A percentile compares a stretch with the other conserved stretches of the same genome.
Evolutionary conservation across 2,797 vertebrate species (phyloP).

Genomic region (Pseudochirops corinnae): DNA sequence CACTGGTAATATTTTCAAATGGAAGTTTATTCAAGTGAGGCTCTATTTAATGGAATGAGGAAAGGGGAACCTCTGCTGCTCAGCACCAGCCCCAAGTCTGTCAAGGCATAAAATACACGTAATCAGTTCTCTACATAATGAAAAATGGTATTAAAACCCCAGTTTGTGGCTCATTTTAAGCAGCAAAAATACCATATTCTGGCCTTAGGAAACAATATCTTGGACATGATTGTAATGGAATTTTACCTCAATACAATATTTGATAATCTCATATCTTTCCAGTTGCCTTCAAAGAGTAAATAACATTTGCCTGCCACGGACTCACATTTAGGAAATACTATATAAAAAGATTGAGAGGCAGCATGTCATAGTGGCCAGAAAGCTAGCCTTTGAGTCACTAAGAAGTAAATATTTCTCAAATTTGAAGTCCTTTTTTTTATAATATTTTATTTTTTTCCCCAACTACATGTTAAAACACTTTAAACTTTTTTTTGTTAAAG

Average conservation of each 20-base stretch:
- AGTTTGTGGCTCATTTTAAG: background rate
- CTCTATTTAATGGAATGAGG: background rate
- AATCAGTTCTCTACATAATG: background rate
- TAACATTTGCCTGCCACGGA: background rate
- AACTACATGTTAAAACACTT: background rate
- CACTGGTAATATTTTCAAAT: background rate
- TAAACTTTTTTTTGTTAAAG: background rate
- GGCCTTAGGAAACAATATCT: background rate
- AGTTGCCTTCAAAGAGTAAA: constrained; percentile 3
- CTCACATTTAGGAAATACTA: background rate
- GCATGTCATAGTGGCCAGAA: background rate
- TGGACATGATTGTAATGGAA: background rate
- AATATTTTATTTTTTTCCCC: background rate
- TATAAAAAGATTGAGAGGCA: background rate
- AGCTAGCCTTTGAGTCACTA: background rate
- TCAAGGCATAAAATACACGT: background rate
- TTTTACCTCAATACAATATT: background rate
- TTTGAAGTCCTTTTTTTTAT: background rate
- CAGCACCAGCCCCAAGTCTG: background rate
- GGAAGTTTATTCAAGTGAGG: background rate
- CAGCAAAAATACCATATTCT: background rate
- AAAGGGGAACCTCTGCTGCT: background rate
- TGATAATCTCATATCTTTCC: background rate
- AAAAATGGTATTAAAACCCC: background rate
- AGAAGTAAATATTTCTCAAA: background rate